Evolutionary conservation across 1,140 invertebrate species (phyloP), one percentile per base, ranked within the genome.

Genomic region (Rhopalosiphum maidis): DNA sequence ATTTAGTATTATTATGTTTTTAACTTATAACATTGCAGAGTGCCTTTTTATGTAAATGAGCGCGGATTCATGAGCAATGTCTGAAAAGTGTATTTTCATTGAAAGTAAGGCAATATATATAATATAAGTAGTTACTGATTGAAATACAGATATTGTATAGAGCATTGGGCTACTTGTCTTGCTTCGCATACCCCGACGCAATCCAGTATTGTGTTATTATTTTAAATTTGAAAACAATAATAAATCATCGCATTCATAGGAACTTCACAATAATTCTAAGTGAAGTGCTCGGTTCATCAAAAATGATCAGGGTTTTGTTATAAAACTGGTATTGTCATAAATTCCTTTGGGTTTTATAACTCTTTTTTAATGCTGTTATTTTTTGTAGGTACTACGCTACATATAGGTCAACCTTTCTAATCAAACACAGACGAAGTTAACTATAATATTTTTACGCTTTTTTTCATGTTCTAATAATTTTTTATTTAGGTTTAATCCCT

Each of bases 41-140:
- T 77, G 60, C 60, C 60, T 77, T 77, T 77, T n/a, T 77, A 77
- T 77, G 60, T 77, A 77, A 77, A 77, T 77, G 60, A 60, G 55
- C 30, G 30, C 25, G 55, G 55, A 60, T 60, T 60, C 55, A 30
- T 60, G 55, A 77, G 18, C 60, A 77, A 77, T 77, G 60, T n/a
- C n/a, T 77, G 30, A n/a, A 4, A 0, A 77, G 60, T 18, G 60
- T 77, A 77, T 77, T n/a, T 77, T 77, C n/a, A 35, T 77, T 77
- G 60, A 77, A 77, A 77, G 30, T n/a, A 77, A 77, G 15, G n/a
- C 60, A 77, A 35, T 77, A 77, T 60, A 60, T 25, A 77, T 68
- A n/a, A 77, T 77, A 77, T n/a, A n/a, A 77, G 60, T 18, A 77
- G 60, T 77, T 77, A 35, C 60, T 77, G 60, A 77, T n/a, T n/a